Conservation (phyloP, 2,113 vertebrate genomes). For the Dromiciops gliroides region DNA sequence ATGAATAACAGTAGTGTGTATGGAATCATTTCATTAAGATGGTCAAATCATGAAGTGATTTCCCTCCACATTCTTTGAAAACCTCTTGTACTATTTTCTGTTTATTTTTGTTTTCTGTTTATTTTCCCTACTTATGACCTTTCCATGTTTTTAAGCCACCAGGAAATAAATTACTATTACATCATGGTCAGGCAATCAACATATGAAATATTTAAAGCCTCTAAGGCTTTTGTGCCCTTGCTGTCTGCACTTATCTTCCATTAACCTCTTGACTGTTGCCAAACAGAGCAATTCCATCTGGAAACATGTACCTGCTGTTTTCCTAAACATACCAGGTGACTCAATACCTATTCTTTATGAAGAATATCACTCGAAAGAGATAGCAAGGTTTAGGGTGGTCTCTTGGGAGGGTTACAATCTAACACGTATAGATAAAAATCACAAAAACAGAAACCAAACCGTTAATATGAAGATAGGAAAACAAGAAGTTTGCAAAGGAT, state of each 20-base stretch:
- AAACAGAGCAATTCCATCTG: background rate
- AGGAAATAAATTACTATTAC: background rate
- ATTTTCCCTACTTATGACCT: background rate
- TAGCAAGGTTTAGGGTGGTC: background rate
- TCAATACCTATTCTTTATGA: background rate
- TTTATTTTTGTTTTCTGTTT: background rate
- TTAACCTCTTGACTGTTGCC: background rate
- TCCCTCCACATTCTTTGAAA: background rate
- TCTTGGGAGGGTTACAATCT: background rate
- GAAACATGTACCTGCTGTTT: background rate
- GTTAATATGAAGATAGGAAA: background rate
- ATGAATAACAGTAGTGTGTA: background rate
- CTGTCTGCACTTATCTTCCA: background rate
- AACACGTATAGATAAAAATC: background rate
- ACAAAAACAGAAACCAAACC: background rate
- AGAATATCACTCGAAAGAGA: background rate
- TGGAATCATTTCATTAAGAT: background rate
- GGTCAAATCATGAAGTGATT: background rate
- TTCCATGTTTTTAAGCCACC: constrained; percentile 4
- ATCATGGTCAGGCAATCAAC: background rate
- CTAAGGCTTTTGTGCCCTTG: background rate
- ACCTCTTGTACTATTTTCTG: background rate
- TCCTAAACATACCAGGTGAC: background rate
- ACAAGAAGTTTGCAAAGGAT: background rate
- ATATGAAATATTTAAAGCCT: background rate